These are phyloP conservation scores for Eudyptes chrysolophus DNA, from an alignment of 2,113 vertebrate genomes.

Conservation along the genomic window DNA sequence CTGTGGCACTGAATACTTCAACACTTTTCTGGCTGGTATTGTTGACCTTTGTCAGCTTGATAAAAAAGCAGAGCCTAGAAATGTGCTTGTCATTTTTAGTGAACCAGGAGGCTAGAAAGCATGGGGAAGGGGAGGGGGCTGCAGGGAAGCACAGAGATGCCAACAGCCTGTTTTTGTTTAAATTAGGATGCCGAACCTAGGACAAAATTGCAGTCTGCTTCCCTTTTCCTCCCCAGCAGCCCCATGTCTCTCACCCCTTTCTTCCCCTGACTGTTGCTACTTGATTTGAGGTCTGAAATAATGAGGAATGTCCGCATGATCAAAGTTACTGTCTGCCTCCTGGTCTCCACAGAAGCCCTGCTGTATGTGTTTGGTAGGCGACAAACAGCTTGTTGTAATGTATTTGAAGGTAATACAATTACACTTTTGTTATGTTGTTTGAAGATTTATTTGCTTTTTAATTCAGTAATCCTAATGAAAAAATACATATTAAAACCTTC, in stretches of 20 bases:
- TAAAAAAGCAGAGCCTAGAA: conserved; percentile 70
- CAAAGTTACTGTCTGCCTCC: conserved; percentile 56
- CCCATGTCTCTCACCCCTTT: conserved; percentile 40
- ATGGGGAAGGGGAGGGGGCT: conserved; percentile 16
- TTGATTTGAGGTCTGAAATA: conserved; percentile 69
- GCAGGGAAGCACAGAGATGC: neutral
- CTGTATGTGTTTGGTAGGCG: conserved; percentile 34
- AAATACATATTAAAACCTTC: neutral
- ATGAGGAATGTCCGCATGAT: conserved; percentile 59
- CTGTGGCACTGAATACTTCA: conserved; percentile 75
- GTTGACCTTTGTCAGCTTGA: conserved; percentile 89
- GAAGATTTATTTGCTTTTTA: conserved; percentile 28
- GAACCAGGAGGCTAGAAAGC: conserved; percentile 39
- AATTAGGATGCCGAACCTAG: conserved; percentile 45
- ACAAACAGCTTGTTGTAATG: conserved; percentile 44
- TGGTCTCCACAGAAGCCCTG: conserved; percentile 41
- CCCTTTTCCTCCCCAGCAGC: conserved; percentile 32
- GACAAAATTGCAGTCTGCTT: conserved; percentile 45
- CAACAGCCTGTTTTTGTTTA: conserved; percentile 52
- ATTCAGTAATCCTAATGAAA: neutral
- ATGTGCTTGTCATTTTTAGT: conserved; percentile 63
- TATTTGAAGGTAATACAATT: conserved; percentile 38
- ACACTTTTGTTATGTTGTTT: conserved; percentile 1
- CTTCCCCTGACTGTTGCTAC: conserved; percentile 44
- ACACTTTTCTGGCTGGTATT: conserved; percentile 79